Base-by-base conservation (phyloP, 2,888 invertebrate genomes). In the Villa cingulata region DNA sequence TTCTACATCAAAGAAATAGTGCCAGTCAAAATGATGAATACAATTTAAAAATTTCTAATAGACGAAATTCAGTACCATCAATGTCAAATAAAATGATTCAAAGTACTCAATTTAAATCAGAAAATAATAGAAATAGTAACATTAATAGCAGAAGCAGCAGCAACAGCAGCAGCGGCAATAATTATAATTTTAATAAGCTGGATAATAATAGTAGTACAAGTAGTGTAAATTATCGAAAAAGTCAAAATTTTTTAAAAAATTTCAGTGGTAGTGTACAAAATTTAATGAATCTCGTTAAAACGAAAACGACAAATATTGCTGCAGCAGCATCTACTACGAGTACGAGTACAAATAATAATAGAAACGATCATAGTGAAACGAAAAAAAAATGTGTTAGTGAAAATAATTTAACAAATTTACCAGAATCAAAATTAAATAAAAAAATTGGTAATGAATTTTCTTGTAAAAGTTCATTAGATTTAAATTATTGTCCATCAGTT, bases 401-500 rank as follows among this genome's bases (percentile, higher is more conserved):
- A 50, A 49, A 46, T 45, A 53, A 53, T 49, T 42, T 53, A 43
- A 18, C 49, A n/a, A 46, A 48, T 42, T 37, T 48, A 12, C 16
- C 48, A 2, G 14, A 46, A 27, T 12, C n/a, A 2, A 45, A 51
- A 29, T 19, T 45, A 14, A 48, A 41, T 44, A 46, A 45, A 4
- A 45, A 37, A 19, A 16, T 17, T 17, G 45, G 36, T 23, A 37
- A n/a, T n/a, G n/a, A 43, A 41, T 20, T 34, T 45, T 32, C 36
- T n/a, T 32, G 17, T 16, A 23, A 15, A n/a, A 46, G 41, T 38
- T 45, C 37, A 14, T 23, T 37, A 9, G 29, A 38, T 20, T 37
- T 48, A 2, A 51, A 50, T 45, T 53, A 53, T 48, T 53, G 53
- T 34, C 53, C 53, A n/a, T 53, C 53, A 15, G 53, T 51, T 16